Base-by-base conservation (phyloP, 2,888 invertebrate genomes). In the Cantharis nigra region DNA sequence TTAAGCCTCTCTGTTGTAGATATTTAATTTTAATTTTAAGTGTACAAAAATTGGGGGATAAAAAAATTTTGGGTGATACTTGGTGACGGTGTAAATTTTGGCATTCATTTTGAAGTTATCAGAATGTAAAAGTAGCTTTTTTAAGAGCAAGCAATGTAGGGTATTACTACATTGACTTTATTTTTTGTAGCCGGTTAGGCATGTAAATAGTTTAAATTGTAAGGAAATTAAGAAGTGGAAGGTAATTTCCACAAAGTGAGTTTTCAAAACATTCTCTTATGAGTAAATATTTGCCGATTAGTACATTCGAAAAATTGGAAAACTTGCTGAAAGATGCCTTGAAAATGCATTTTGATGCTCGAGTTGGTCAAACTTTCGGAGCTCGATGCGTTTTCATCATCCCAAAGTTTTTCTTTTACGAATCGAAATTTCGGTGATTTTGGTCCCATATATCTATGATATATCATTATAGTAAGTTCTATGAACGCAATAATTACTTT, bases 361-460 rank as follows among this genome's bases (percentile, higher is more conserved):
- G 80, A 82, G 84, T 82, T 81, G 75, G 77, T 63, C 64, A 18
- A 71, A 80, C 84, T 84, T 84, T 86, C 64, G 85, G 81, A 83
- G 86, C 86, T 86, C 85, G 81, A 78, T 75, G 77, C 62, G 76
- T 76, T 64, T 73, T 71, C 71, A n/a, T 63, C 72, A 70, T 62
- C 63, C 10, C 62, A 65, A 28, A 14, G 30, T 69, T 75, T 75
- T 65, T 70, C 67, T 79, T 80, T 82, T 77, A 78, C 75, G 81
- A 78, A 81, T 84, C 80, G 83, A 84, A 84, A 78, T 79, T 69
- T 86, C 84, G 88, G 88, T 88, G 87, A 88, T 88, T 87, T 95
- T 94, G 92, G 93, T 94, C 95, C 95, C 95, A 97, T 97, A 97
- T 97, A 97, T 97, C 97, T 95, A 96, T 97, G 97, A 97, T 97